Conservation (phyloP, 2,888 invertebrate genomes). For the Stenodema calcarata region DNA sequence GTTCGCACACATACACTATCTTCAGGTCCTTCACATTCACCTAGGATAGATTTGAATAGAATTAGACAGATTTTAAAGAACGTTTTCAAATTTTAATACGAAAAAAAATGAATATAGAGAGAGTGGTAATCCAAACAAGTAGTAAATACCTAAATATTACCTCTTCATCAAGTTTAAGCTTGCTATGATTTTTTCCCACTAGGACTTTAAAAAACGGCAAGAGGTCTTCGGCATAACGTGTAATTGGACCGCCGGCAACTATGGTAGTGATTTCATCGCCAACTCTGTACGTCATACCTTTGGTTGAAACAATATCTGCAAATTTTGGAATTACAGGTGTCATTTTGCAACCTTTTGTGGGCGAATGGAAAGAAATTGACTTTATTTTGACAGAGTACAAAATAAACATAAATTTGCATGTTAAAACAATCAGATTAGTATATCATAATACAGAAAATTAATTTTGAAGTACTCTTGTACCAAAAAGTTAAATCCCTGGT, state of each 20-base stretch:
- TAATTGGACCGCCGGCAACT: constrained; percentile 84
- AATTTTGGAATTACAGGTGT: not conserved
- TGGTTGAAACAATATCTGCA: constrained; percentile 70
- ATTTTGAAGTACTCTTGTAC: too few relatives aligned
- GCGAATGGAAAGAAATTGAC: too few relatives aligned
- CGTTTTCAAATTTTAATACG: too few relatives aligned
- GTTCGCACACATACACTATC: constrained; percentile 78
- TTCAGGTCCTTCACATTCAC: constrained; percentile 73
- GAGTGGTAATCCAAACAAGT: too few relatives aligned
- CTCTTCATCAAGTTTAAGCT: constrained; percentile 67
- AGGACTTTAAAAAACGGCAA: constrained; percentile 75
- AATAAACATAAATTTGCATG: too few relatives aligned
- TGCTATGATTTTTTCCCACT: constrained; percentile 66
- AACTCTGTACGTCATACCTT: constrained; percentile 71
- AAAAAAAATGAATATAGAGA: too few relatives aligned
- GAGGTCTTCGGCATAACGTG: constrained; percentile 79
- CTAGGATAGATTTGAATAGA: constrained; percentile 53
- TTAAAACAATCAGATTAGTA: too few relatives aligned
- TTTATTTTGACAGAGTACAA: too few relatives aligned
- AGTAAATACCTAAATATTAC: constrained; percentile 53
- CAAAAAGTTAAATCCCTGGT: too few relatives aligned
- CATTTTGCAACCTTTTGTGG: too few relatives aligned
- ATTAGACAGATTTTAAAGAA: too few relatives aligned
- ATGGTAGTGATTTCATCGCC: constrained; percentile 76
- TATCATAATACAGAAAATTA: too few relatives aligned